Base-by-base conservation (phyloP, 2,113 vertebrate species). In the Oreotrochilus melanogaster region DNA sequence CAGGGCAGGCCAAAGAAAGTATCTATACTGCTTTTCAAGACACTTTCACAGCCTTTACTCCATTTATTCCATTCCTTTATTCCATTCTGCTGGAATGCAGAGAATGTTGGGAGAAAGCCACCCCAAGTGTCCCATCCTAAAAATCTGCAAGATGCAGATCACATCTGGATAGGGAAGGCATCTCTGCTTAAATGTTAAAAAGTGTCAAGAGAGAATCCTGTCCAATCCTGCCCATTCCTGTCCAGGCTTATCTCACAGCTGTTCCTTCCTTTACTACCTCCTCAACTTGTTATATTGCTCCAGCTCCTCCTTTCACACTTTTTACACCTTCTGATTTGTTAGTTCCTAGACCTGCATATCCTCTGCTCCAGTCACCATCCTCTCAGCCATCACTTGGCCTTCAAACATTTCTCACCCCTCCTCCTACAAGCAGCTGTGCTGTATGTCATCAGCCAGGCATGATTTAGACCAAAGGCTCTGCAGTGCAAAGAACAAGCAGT, bases 401-500 rank as follows among this genome's bases (percentile, higher is more conserved):
- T 93, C 76, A 61, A 80, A 39, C 6, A 75, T 60, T 78, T 78
- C 86, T 91, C 57, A 92, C 30, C 17, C 22, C 78, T 91, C 65
- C 61, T 92, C 57, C 76, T 53, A 53, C 21, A 35, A 69, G 53
- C 57, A 91, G 80, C 45, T 72, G 65, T 67, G 62, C 75, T 70
- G 22, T 65, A 18, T 67, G 47, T 74, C 78, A 83, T 62, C 71
- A 53, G 14, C 60, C n/a, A 78, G 43, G 43, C 35, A 72, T 45
- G 70, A 72, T 37, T 95, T 88, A 92, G 73, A 84, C 61, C 56
- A 33, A 50, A 58, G 48, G 73, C 69, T 91, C 80, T 37, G 31
- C 22, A 82, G 70, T 30, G 54, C 81, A 82, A 78, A 78, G 83
- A 92, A 87, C 39, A 61, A 89, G 65, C 62, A 91, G 92, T 78